Evolutionary conservation across 2,113 vertebrate species (phyloP).

Genomic region (Actenoides hombroni): DNA sequence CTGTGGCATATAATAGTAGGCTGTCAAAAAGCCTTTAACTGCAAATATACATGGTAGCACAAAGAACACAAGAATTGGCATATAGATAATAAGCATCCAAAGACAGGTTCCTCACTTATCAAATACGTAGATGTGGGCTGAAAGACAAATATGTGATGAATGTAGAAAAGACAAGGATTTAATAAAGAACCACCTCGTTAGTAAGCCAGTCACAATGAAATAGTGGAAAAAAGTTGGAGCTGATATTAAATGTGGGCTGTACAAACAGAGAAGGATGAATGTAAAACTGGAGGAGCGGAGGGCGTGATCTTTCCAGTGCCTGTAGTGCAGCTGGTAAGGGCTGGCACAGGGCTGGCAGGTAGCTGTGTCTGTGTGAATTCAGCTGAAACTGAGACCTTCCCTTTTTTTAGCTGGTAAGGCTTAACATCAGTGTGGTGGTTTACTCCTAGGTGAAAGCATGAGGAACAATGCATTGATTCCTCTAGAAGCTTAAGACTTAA

Average conservation of each 20-base stretch:
- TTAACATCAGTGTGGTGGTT: background rate
- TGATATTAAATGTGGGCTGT: background rate
- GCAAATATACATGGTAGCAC: background rate
- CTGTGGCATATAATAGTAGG: constrained; percentile 20
- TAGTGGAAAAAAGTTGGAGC: background rate
- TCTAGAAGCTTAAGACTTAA: background rate
- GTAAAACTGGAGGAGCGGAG: background rate
- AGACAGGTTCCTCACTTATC: background rate
- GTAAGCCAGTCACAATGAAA: background rate
- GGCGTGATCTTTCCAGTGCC: background rate
- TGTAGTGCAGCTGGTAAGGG: background rate
- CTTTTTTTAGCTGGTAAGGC: background rate
- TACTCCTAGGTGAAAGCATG: background rate
- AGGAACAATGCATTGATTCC: background rate
- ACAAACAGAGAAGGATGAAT: background rate
- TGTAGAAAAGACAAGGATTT: background rate
- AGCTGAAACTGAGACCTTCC: background rate
- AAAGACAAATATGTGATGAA: background rate
- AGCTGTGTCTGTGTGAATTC: background rate
- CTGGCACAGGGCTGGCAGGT: background rate
- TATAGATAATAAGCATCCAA: background rate
- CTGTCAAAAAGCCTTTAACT: constrained; percentile 17
- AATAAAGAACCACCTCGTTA: background rate
- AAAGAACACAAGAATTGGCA: background rate
- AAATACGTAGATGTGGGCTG: background rate